Percentiles rank a stretch among this genome's conserved stretches.
These are phyloP conservation scores for Trichopria drosophilae DNA, from an alignment of 2,888 invertebrate species.

Conservation along the genomic window DNA sequence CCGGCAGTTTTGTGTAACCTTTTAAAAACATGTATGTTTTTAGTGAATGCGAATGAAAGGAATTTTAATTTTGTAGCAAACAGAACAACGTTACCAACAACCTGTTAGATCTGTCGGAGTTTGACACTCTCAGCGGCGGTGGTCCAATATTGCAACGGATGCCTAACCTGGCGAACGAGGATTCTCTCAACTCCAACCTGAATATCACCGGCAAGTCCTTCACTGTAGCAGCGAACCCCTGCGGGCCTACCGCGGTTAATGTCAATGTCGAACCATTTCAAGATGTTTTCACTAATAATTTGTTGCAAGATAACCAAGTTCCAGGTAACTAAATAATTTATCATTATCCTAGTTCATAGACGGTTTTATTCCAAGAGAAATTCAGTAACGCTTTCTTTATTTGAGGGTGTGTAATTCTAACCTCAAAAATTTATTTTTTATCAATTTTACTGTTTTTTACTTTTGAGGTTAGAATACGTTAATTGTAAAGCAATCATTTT, in stretches of 20 bases:
- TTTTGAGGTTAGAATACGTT: no score
- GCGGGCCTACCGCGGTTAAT: conserved; percentile 49
- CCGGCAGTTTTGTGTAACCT: conserved; percentile 35
- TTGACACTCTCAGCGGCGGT: conserved; percentile 53
- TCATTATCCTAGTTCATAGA: no score
- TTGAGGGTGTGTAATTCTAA: no score
- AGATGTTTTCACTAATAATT: conserved; percentile 54
- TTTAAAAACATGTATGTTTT: conserved; percentile 47
- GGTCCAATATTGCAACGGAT: conserved; percentile 55
- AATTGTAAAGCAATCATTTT: no score
- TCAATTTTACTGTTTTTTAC: no score
- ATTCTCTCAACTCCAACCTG: conserved; percentile 56
- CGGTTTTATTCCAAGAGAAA: conserved; percentile 5
- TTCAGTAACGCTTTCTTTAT: conserved; percentile 4
- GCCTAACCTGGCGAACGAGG: conserved; percentile 53
- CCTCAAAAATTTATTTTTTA: no score
- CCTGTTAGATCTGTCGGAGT: conserved; percentile 60
- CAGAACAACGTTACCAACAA: conserved; percentile 62
- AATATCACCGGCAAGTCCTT: conserved; percentile 55
- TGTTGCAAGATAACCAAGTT: conserved; percentile 55
- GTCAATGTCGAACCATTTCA: conserved; percentile 56
- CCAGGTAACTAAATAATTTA: no score
- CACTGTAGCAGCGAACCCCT: conserved; percentile 52
- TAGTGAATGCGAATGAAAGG: no score
- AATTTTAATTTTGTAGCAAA: conserved; percentile 59